A percentile compares a stretch with the other conserved stretches of the same genome.
phyloP scores from a whole-genome alignment of 2,113 vertebrate genomes.

The Nesogale talazaci region DNA sequence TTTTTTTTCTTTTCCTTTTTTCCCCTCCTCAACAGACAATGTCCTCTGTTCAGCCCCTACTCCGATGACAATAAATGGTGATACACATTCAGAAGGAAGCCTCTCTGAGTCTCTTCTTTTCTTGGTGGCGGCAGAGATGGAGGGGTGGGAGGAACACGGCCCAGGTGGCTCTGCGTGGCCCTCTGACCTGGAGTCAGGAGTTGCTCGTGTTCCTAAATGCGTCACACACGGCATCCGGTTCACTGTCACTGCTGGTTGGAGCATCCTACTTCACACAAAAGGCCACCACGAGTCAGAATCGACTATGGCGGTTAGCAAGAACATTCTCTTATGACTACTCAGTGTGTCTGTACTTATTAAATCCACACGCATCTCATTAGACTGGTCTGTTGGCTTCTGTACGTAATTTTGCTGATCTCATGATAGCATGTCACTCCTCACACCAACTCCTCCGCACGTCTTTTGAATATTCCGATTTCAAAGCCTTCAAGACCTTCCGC shows the following conservation, averaged over 20 bases:
- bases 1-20: conserved; percentile 77
- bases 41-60: conserved; percentile 90
- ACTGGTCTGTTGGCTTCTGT: not conserved
- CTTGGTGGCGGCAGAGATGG: not conserved
- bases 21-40: conserved; percentile 78
- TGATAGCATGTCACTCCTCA: not conserved
- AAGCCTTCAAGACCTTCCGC: not conserved
- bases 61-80: conserved; percentile 96
- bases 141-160: not conserved
- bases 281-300: not conserved
- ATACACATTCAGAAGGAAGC: conserved; percentile 88
- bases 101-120: conserved; percentile 70
- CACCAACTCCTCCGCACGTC: too few relatives aligned
- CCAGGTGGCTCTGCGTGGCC: not conserved
- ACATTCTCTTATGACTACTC: not conserved
- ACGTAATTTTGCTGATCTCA: not conserved
- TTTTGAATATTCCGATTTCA: not conserved
- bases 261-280: not conserved
- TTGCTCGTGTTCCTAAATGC: not conserved
- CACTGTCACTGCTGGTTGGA: not conserved
- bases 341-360: not conserved
- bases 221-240: not conserved
- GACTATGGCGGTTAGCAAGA: not conserved
- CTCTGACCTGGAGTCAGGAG: not conserved
- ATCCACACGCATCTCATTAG: not conserved